Conservation (phyloP, 2,797 vertebrate species). For the Arrhamphus sclerolepis region DNA sequence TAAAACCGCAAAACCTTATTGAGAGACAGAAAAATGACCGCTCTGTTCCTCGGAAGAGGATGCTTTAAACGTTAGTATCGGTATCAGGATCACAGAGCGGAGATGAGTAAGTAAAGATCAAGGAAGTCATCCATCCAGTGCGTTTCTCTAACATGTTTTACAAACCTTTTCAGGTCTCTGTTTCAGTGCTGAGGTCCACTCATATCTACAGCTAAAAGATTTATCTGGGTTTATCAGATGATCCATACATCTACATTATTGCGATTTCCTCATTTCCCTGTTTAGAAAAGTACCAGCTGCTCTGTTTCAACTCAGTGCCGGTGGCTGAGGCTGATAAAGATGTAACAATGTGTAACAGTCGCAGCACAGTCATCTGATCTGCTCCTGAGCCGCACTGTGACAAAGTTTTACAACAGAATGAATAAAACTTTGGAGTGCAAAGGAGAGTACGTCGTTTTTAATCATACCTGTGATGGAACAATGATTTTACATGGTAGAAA, state of each 20-base stretch:
- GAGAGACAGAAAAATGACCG: constrained; percentile 66
- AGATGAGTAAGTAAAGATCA: constrained; percentile 66
- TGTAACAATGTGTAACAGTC: constrained; percentile 32
- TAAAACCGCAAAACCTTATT: constrained; percentile 75
- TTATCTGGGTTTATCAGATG: constrained; percentile 59
- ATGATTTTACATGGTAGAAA: not conserved
- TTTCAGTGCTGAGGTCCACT: constrained; percentile 42
- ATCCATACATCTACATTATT: constrained; percentile 29
- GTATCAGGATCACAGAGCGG: constrained; percentile 61
- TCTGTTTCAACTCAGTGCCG: constrained; percentile 50
- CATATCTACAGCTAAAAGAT: constrained; percentile 37
- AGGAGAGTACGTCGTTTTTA: not conserved
- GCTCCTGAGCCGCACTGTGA: constrained; percentile 5
- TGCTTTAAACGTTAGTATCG: constrained; percentile 65
- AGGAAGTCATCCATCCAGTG: constrained; percentile 66
- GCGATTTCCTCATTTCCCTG: constrained; percentile 43
- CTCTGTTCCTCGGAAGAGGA: constrained; percentile 57
- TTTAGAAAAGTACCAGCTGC: constrained; percentile 46
- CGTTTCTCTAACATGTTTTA: constrained; percentile 72
- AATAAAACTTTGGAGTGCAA: no score
- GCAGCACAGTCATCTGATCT: constrained; percentile 25
- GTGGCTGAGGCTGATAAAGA: constrained; percentile 38
- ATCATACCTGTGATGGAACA: not conserved
- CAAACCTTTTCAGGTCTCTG: constrained; percentile 67
- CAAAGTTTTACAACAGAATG: constrained; percentile 1